Base-by-base conservation (phyloP, 2,888 invertebrate species). In the Eugnorisma glareosa region DNA sequence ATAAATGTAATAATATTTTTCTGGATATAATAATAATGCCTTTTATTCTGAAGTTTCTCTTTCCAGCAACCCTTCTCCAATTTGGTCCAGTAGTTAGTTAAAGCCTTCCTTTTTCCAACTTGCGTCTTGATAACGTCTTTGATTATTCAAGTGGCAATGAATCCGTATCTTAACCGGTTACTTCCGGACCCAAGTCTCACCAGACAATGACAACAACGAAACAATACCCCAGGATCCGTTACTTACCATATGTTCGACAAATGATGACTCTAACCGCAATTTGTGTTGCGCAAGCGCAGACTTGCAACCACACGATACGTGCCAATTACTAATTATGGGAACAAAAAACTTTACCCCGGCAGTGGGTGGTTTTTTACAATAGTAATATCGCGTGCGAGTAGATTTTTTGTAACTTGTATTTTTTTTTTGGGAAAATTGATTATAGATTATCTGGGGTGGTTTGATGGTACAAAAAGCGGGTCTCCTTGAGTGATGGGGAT, bases 251-350 rank as follows among this genome's bases (percentile, higher is more conserved):
- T 87, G 87, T 83, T 81, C 82, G 40, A 79, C 59, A 78, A 81
- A 73, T 76, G 79, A 85, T 74, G 61, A 35, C n/a, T 31, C 48
- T 64, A 76, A 88, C 89, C 89, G 89, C 89, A 89, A 89, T 89
- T 89, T 89, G 72, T 48, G 67, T 8, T 83, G 84, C 67, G 77
- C 75, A 81, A 82, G 89, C 85, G 85, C 90, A 85, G 81, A 82
- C 88, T 75, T 90, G 89, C 31, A 1, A 94, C 94, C 93, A 88
- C 94, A 94, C 90, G 91, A 82, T 90, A 92, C 89, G 93, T 93
- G 95, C 94, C 94, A 95, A 95, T 94, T 93, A 94, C 92, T 95
- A 95, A 95, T 95, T 94, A 94, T 92, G 82, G 88, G 87, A 86
- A 92, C 90, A 92, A 92, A 90, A 84, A 84, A 86, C 77, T 68